Evolutionary conservation across 2,113 vertebrate genomes (phyloP).

Genomic region (Mus pahari): DNA sequence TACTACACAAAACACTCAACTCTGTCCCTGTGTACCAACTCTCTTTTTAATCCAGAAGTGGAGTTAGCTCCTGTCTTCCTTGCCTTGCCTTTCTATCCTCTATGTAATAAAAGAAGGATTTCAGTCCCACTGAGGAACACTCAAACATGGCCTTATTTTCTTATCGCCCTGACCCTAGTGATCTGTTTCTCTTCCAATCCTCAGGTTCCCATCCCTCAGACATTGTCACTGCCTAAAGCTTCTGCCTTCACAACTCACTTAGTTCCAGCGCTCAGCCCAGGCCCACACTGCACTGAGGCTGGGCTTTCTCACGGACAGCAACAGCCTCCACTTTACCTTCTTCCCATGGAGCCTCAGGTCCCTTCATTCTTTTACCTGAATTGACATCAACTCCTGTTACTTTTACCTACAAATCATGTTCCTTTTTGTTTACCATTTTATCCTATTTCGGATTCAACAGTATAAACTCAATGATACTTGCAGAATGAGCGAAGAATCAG

Average conservation of each 20-base stretch:
- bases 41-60: constrained; percentile 21
- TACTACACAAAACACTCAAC: neutral
- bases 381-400: neutral
- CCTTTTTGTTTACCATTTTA: neutral
- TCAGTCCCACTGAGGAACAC: neutral
- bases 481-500: constrained; percentile 1
- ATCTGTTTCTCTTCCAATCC: neutral
- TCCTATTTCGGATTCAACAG: neutral
- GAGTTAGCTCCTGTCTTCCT: neutral
- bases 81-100: neutral
- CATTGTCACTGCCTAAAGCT: neutral
- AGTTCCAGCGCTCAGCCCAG: neutral
- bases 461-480: neutral
- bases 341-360: neutral
- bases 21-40: neutral
- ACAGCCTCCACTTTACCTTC: neutral
- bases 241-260: neutral
- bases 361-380: neutral
- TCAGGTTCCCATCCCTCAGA: neutral
- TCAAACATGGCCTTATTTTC: neutral
- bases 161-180: neutral
- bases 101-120: neutral
- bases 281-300: neutral
- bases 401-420: neutral
- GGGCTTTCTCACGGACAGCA: neutral